Base-by-base conservation (phyloP, 2,797 vertebrate species). In the Sebastes umbrosus region DNA sequence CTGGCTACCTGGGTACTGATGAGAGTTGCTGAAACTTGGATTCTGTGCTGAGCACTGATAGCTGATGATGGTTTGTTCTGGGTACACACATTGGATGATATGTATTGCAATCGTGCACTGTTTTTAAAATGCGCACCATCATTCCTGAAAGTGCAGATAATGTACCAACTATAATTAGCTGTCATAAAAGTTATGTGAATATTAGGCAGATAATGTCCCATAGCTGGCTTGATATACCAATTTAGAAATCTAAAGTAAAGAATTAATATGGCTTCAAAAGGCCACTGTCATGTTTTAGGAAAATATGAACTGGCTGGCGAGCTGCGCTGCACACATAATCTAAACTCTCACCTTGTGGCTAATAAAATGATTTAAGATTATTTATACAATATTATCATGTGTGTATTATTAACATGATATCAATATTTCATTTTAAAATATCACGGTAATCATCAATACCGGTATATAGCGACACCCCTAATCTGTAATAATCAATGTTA, bases 1-100 rank as follows among this genome's bases (percentile, higher is more conserved):
- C 84, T 75, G 79, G 81, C 73, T 88, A 84, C 80, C 82, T 90
- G 86, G 74, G 80, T 55, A 63, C 60, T 62, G 52, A 85, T 79
- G 77, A 83, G 73, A 69, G 66, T 31, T 63, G 50, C 77, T 79
- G 46, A 66, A 83, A 73, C 60, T 52, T 68, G 31, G 50, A 69
- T 20, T 43, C 29, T 64, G 25, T 65, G 59, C 52, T 55, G 29
- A 70, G 57, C 9, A 20, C 57, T 57, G 65, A 74, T 60, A 8
- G 9, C 24, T 22, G 20, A 32, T 69, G n/a, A 4, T 29, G 25
- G 72, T 64, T 55, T 57, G 18, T 20, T 52, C 29, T 10, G 24
- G 13, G 4, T 58, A 54, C 10, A 18, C 14, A 25, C 18, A 20
- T 8, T 10, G n/a, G 64, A 65, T 65, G 4, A 66, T 5, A 34